These are phyloP conservation scores for Melanogrammus aeglefinus DNA, from an alignment of 2,797 vertebrate genomes.

Conservation along the genomic window DNA sequence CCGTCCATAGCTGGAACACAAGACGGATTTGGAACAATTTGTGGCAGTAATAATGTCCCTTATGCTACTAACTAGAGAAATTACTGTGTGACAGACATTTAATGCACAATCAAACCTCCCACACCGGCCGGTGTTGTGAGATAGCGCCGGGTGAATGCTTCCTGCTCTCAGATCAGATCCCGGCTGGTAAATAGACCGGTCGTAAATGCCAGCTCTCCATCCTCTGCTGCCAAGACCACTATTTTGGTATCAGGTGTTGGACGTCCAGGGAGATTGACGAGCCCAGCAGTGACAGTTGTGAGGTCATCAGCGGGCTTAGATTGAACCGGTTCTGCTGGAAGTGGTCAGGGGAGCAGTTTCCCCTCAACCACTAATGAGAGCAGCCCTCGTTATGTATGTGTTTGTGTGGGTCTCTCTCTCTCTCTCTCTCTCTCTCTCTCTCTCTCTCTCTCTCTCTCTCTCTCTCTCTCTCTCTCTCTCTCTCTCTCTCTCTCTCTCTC, in stretches of 20 bases:
- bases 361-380: slow-evolving; percentile 64
- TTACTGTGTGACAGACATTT: neutral
- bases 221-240: slow-evolving; percentile 33
- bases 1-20: neutral
- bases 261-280: slow-evolving; percentile 41
- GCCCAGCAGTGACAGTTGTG: slow-evolving; percentile 38
- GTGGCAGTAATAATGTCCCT: neutral
- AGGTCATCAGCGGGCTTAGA: slow-evolving; percentile 60
- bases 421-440: no score
- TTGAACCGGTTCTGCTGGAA: slow-evolving; percentile 67
- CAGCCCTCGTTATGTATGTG: slow-evolving; percentile 42
- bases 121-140: neutral
- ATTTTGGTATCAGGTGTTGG: slow-evolving; percentile 30
- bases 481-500: no score
- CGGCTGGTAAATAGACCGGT: slow-evolving; percentile 10
- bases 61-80: neutral
- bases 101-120: neutral
- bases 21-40: neutral
- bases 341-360: slow-evolving; percentile 65
- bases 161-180: slow-evolving; percentile 16
- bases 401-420: no score
- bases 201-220: slow-evolving; percentile 23
- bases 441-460: no score
- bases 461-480: no score
- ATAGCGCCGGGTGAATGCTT: neutral